Base-by-base conservation (phyloP, 2,888 invertebrate genomes). In the Caenorhabditis sulstoni region DNA sequence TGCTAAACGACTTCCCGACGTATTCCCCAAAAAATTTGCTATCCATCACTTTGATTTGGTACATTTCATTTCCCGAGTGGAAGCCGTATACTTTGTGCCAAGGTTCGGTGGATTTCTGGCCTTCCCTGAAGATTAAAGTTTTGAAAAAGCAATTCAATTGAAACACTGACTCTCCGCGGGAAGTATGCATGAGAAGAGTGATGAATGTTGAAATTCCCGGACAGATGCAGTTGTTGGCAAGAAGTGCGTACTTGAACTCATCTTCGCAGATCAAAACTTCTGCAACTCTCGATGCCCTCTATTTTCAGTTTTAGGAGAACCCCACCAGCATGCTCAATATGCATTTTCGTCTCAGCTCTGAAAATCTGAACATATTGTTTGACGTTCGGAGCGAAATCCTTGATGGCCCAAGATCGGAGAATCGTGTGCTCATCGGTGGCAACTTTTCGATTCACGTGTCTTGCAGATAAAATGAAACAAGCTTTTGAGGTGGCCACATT, bases 241-340 rank as follows among this genome's bases (percentile, higher is more conserved):
- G 92, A 75, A 98, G 93, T 22, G 97, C 97, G 91, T 98, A 98
- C 92, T 98, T 98, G 92, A 98, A 97, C 92, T 98, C 98, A 91
- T 98, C 97, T 91, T 98, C 98, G 92, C 98, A 98, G 41, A 98
- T 97, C 16, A 97, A 96, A 91, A 95, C 96, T 91, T 98, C 97
- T 82, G 16, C 8, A n/a, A 18, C 29, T 39, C 3, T 41, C 11
- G 7, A 29, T 29, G n/a, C 12, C 16, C 41, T 1, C 2, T 53
- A 11, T n/a, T 29, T 18, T 47, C 37, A 22, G 0, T 62, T 29
- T 22, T 66, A 47, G 7, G 20, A 35, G 18, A 49, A 8, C 11
- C 66, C 37, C 77, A 92, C 92, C 92, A 47, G 98, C 98, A 92
- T 98, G 98, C 92, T 97, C 96, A 55, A 98, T 97, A 92, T 98